Evolutionary conservation across 2,113 vertebrate genomes (phyloP).

Genomic region (Rhea americana): DNA sequence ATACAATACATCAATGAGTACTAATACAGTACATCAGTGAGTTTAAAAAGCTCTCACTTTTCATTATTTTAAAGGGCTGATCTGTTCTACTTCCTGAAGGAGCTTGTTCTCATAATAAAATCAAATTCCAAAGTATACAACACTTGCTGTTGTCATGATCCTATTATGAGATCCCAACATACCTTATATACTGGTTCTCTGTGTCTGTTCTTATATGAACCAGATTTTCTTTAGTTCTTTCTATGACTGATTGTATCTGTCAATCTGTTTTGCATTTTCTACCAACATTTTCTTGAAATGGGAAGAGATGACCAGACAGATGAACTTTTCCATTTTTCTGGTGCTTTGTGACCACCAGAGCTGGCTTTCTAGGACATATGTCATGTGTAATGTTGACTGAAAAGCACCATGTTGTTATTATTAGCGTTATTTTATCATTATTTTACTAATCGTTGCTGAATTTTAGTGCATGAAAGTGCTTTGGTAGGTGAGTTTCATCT

Average conservation of each 20-base stretch:
- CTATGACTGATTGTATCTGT: neutral
- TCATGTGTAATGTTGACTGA: neutral
- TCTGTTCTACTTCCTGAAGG: neutral
- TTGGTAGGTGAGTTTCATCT: neutral
- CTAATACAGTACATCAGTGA: neutral
- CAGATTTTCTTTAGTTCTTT: neutral
- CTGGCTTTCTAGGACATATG: conserved; percentile 1
- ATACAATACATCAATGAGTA: neutral
- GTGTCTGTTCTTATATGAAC: neutral
- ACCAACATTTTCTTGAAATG: neutral
- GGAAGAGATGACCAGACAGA: fast-evolving
- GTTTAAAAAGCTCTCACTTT: neutral
- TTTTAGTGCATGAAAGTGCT: neutral
- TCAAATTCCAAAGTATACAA: neutral
- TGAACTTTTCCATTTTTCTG: neutral
- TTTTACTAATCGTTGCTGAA: conserved; percentile 11
- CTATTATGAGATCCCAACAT: neutral
- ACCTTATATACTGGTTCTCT: neutral
- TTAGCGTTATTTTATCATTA: neutral
- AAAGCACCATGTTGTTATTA: neutral
- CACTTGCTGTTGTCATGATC: neutral
- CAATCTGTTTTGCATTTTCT: neutral
- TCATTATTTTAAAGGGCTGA: neutral
- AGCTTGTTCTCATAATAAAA: neutral
- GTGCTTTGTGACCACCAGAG: neutral